phyloP scores from a whole-genome alignment of 2,113 vertebrate species.

The Noctilio leporinus region DNA sequence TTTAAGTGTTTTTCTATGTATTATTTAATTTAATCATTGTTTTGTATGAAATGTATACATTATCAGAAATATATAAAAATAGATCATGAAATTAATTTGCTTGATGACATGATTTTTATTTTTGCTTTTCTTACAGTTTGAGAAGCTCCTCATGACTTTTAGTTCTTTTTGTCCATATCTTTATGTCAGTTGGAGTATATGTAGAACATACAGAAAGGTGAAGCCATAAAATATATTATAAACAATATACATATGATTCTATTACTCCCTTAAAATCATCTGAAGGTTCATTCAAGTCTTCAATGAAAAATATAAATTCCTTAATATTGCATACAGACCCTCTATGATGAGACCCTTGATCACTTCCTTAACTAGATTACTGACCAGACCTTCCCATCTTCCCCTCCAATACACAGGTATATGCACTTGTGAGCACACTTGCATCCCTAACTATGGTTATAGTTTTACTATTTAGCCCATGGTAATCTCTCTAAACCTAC shows the following conservation, averaged over 20 bases:
- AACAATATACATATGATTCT: not conserved
- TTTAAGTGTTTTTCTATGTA: conserved; percentile 13
- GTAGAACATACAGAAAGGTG: not conserved
- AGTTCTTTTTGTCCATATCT: not conserved
- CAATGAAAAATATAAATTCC: not conserved
- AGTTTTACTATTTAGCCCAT: not conserved
- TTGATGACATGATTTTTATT: conserved; percentile 7
- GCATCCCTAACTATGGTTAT: not conserved
- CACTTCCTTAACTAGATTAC: not conserved
- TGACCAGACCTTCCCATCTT: not conserved
- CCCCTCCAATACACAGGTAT: not conserved
- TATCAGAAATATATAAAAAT: conserved; percentile 21
- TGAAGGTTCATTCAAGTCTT: not conserved
- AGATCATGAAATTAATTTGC: conserved; percentile 34
- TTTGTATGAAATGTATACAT: conserved; percentile 34
- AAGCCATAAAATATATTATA: not conserved
- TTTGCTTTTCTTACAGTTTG: not conserved
- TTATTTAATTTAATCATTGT: conserved; percentile 57
- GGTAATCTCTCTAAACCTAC: not conserved
- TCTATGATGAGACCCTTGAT: not conserved
- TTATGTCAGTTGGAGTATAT: not conserved
- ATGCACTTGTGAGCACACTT: not conserved
- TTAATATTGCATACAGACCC: not conserved
- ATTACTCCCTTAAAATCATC: not conserved
- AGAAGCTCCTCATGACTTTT: not conserved